Base-by-base conservation (phyloP, 64 coral and sea anemone genomes). In the Actinia equina region DNA sequence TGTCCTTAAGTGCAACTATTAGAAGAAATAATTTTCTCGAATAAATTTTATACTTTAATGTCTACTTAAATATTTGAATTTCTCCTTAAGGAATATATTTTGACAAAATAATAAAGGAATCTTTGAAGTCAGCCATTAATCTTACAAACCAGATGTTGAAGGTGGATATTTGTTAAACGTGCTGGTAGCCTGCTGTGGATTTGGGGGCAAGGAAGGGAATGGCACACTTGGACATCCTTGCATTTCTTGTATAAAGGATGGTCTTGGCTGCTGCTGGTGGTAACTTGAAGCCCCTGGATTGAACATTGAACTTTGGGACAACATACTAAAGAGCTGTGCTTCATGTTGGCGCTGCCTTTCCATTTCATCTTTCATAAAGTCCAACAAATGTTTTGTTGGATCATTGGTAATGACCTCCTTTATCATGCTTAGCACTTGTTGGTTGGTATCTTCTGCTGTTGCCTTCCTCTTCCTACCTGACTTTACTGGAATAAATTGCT, bases 361-460 rank as follows among this genome's bases (percentile, higher is more conserved):
- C 64, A 94, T 85, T 86, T 94, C 93, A 41, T 94, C 88, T 88
- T 91, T 94, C 93, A 94, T 94, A 51, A 94, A 84, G 65, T 54
- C 79, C 25, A 91, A 79, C 5, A 94, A 49, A 60, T 94, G 85
- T 85, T 94, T 88, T 43, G 63, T 94, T 30, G 70, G 88, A 77
- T 94, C 67, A 88, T 91, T 94, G 78, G 60, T 59, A 82, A 91
- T 64, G 45, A 84, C 93, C 49, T 84, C 80, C 79, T 91, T 84
- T 49, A 91, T 76, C 63, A 91, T 52, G 10, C 83, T 30, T 59
- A 94, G 26, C 69, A 78, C 93, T 59, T 94, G 80, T 43, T 77
- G 19, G n/a, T 13, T 80, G 59, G 65, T 61, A 77, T 44, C 69
- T 87, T 77, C 86, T 81, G 69, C 65, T 77, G 4, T n/a, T 16